Evolutionary conservation across 1,140 invertebrate species (phyloP), one percentile per base, ranked within the genome.

Genomic region (Idris sp.): DNA sequence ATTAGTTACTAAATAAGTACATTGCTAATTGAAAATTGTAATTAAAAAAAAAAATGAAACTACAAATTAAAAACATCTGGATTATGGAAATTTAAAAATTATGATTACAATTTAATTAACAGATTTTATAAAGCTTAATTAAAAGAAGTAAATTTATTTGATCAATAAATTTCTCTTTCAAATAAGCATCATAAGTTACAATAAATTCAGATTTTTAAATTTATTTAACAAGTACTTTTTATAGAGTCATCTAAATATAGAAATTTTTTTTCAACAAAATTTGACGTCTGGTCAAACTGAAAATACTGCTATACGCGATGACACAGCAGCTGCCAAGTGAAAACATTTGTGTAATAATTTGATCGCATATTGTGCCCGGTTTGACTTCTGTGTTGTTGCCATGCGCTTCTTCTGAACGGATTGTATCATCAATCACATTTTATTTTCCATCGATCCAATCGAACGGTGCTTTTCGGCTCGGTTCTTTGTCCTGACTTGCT

Each of bases 391-490:
- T 59, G n/a, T 59, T 40, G 49, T 25, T 25, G 19, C 46, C 30
- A 14, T 41, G 33, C 44, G 15, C 1, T 30, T n/a, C n/a, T n/a
- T n/a, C n/a, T n/a, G 40, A 58, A 72, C 51, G 58, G 59, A 73
- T 65, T 59, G 44, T 53, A 53, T 59, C 59, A 64, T 65, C 59
- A 59, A 73, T 65, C 69, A 73, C 69, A 58, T 40, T 51, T 73
- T 35, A 65, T 73, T 73, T 65, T 72, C 19, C 58, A 31, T 62
- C 51, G 38, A 53, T 53, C 30, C 18, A 9, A 59, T 59, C 48
- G 58, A 56, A 72, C 58, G 49, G 46, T 36, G 46, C 49, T 28
- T 56, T 53, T 49, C 16, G 25, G 31, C 4, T 18, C 10, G 43
- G 19, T 6, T 46, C 56, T 71, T 62, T 62, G 67, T 71, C 8